Base-by-base conservation (phyloP, 1,140 invertebrate genomes). In the Lepidurus couesii region DNA sequence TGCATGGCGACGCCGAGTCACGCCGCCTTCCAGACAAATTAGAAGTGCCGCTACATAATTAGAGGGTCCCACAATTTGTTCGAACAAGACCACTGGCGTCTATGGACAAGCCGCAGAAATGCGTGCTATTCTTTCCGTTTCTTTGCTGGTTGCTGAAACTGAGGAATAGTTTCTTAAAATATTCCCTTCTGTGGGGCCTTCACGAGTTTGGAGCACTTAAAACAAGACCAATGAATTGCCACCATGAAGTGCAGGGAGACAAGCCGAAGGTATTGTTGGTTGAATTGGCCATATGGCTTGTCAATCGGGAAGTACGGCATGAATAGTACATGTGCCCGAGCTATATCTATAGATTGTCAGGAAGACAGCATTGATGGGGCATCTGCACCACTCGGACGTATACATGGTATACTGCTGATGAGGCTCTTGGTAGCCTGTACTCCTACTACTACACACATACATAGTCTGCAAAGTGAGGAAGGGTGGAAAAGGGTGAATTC, bases 281-380 rank as follows among this genome's bases (percentile, higher is more conserved):
- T 65, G 53, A 65, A 65, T 21, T 65, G 53, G 53, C n/a, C 53
- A 65, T 65, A 65, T 65, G 53, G 53, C 53, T 65, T 65, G 53
- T 65, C 53, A 65, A 65, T 65, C 21, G 16, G 53, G 4, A 65
- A 65, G 53, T 65, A 65, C 53, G 2, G 34, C 34, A 34, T 34
- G 34, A 3, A 34, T 34, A 34, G 34, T 34, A 26, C 45, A 65
- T 65, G 53, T 16, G 53, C 53, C 8, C 21, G n/a, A 21, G 53
- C 21, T 65, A 21, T 65, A 65, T 34, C 34, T 34, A 4, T 34
- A 4, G 34, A 34, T 65, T 9, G 53, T 65, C 53, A 65, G 53
- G 53, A 65, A 65, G 53, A 21, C 16, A 21, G 16, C 53, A 21
- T 21, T 65, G 53, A 65, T 65, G 21, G 6, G 13, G 53, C 53